Percentiles rank a stretch among this genome's conserved stretches.
Evolutionary conservation across 1,140 invertebrate species (phyloP).

Genomic region (Panulirus ornatus): DNA sequence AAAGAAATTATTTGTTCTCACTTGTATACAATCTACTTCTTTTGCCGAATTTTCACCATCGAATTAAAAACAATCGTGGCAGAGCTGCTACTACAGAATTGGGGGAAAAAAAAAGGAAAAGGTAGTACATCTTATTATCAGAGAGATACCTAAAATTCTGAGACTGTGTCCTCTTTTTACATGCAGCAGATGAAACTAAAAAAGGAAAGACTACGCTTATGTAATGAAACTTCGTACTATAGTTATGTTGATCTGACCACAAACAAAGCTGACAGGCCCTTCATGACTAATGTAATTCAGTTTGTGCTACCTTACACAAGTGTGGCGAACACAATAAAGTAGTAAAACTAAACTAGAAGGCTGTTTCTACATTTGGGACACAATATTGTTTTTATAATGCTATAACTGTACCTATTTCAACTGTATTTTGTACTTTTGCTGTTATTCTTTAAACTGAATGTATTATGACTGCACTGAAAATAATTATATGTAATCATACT

Average conservation of each 20-base stretch:
- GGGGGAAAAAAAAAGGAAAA: background rate
- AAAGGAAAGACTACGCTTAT: conserved; percentile 6
- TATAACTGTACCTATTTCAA: background rate
- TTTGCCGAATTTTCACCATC: background rate
- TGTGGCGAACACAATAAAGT: background rate
- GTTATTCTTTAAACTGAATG: background rate
- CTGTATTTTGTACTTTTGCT: background rate
- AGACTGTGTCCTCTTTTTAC: too few species aligned
- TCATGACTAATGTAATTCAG: too few species aligned
- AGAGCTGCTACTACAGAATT: background rate
- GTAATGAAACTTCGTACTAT: too few species aligned
- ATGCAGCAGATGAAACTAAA: background rate
- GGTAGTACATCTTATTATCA: background rate
- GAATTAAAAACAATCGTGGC: background rate
- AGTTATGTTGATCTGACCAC: too few species aligned
- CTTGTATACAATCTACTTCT: background rate
- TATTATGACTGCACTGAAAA: background rate
- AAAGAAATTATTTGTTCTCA: background rate
- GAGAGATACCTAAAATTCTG: too few species aligned
- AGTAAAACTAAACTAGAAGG: background rate
- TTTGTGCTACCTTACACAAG: background rate
- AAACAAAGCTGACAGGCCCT: too few species aligned
- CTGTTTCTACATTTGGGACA: background rate
- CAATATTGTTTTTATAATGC: background rate
- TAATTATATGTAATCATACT: background rate